Evolutionary conservation across 1,140 invertebrate genomes (phyloP).

Genomic region (Archivesica marissinica): DNA sequence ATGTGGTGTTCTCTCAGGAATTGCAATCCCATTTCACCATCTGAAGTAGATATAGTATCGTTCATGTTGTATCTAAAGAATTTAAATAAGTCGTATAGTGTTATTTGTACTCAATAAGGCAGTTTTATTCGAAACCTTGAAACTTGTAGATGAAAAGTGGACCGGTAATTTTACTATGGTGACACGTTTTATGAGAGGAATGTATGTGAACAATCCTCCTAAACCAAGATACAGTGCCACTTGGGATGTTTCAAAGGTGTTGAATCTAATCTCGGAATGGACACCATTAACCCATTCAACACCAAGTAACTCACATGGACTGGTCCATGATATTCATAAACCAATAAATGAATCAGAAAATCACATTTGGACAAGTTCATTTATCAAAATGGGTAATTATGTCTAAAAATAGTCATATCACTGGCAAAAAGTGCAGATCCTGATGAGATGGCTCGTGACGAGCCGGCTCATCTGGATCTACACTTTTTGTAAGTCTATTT

Average conservation of each 20-base stretch:
- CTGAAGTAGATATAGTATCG: background rate
- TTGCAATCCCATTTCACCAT: background rate
- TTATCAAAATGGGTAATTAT: no score
- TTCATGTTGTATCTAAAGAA: background rate
- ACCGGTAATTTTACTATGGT: background rate
- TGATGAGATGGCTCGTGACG: no score
- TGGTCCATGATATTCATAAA: no score
- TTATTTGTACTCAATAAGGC: background rate
- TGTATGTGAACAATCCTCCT: background rate
- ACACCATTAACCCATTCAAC: no score
- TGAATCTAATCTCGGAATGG: background rate
- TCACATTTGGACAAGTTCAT: no score
- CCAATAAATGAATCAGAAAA: no score
- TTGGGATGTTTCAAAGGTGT: background rate
- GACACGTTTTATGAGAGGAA: background rate
- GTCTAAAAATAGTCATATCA: no score
- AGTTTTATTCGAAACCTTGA: background rate
- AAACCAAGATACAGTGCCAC: background rate
- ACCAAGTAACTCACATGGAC: no score
- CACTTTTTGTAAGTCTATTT: no score
- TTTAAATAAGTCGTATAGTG: background rate
- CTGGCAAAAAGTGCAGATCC: no score
- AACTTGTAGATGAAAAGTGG: background rate
- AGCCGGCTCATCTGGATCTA: no score
- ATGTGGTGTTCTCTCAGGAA: constrained; percentile 33